phyloP scores from a whole-genome alignment of 2,888 invertebrate species.

The Ditylenchus weischeri region DNA sequence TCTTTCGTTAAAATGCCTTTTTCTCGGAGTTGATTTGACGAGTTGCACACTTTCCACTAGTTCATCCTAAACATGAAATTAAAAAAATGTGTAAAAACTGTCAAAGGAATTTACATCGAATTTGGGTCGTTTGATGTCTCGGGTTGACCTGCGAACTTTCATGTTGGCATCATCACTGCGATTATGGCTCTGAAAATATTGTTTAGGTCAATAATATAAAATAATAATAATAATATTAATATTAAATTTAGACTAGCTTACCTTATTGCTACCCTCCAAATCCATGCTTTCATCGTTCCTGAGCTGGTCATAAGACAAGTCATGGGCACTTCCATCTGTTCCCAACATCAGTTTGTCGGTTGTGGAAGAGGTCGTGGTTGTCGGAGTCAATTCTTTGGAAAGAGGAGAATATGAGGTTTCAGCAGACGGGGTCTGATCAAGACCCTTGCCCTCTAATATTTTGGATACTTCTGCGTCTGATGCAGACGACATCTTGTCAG shows the following conservation, averaged over 20 bases:
- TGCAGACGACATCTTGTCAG: conserved; percentile 2
- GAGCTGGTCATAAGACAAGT: not conserved
- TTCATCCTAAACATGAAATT: conserved; percentile 68
- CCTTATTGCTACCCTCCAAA: too few species aligned
- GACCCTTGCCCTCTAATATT: conserved; percentile 3
- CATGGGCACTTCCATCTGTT: not conserved
- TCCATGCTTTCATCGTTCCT: too few species aligned
- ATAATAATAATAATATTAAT: too few species aligned
- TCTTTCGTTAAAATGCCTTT: conserved; percentile 22
- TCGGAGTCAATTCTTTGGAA: conserved; percentile 1
- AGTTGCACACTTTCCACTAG: conserved; percentile 70
- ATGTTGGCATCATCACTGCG: conserved; percentile 3
- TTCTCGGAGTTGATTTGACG: conserved; percentile 21
- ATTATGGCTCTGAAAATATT: not conserved
- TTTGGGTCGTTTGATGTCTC: conserved; percentile 88
- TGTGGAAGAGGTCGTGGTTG: not conserved
- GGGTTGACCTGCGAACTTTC: conserved; percentile 71
- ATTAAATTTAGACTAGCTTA: too few species aligned
- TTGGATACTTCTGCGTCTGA: conserved; percentile 4
- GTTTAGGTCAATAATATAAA: too few species aligned
- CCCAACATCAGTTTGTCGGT: not conserved
- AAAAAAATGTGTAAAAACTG: too few species aligned
- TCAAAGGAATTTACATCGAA: conserved; percentile 68
- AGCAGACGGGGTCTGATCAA: not conserved
- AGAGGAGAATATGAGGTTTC: not conserved